Evolutionary conservation across 92 coral and sea anemone genomes (phyloP).

Genomic region (Umimayanthus chanpuru): DNA sequence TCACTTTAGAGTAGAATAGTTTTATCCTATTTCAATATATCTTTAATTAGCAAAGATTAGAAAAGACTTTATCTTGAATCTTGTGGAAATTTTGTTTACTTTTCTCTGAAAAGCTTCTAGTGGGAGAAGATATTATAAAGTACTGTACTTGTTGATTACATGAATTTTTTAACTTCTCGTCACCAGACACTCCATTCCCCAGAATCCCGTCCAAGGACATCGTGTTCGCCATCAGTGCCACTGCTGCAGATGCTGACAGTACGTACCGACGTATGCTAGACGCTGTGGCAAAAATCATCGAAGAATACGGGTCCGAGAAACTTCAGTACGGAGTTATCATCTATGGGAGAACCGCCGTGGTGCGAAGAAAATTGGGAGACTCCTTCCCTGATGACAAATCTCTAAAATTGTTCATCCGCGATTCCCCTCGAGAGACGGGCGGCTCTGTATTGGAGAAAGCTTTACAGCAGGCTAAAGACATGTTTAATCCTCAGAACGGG

Average conservation of each 20-base stretch:
- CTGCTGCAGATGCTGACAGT: constrained; percentile 42
- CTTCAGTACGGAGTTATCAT: constrained; percentile 73
- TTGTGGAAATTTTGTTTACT: too few species aligned
- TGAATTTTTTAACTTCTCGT: not conserved
- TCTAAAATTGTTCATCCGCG: constrained; percentile 36
- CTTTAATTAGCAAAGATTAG: too few species aligned
- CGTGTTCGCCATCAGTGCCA: constrained; percentile 77
- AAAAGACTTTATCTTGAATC: too few species aligned
- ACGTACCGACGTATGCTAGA: constrained; percentile 70
- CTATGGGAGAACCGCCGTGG: constrained; percentile 61
- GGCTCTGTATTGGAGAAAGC: constrained; percentile 66
- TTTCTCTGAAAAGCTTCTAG: too few species aligned
- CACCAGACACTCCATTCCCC: constrained; percentile 34
- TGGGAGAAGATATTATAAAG: too few species aligned
- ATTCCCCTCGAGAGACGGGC: constrained; percentile 46
- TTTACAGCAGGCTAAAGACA: constrained; percentile 54
- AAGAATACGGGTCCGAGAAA: constrained; percentile 75
- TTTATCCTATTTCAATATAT: too few species aligned
- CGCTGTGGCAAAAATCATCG: constrained; percentile 69
- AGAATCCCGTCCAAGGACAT: constrained; percentile 56
- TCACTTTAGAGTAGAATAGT: not conserved
- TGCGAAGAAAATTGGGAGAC: constrained; percentile 37
- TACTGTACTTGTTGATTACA: not conserved
- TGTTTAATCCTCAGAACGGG: constrained; percentile 52
- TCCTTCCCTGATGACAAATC: constrained; percentile 42